Base-by-base conservation (phyloP, 2,888 invertebrate species). In the Phaedon cochleariae region DNA sequence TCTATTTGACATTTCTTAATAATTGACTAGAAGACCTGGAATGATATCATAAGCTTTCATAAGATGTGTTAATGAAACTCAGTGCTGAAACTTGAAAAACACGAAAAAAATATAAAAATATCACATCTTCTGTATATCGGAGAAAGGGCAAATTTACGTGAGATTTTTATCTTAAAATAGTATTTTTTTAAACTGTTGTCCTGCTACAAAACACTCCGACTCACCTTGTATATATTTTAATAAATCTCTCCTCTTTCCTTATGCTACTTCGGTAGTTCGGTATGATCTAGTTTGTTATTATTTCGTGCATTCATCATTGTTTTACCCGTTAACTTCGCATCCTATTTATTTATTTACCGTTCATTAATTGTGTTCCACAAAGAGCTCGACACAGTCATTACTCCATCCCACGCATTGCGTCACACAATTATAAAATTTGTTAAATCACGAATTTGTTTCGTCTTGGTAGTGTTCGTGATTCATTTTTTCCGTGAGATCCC, bases 281-380 rank as follows among this genome's bases (percentile, higher is more conserved):
- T n/a, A n/a, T n/a, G 41, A 7, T 12, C 41, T 41, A 41, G 3
- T 41, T 41, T 41, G 41, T 41, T 15, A 41, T 41, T 41, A 41
- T 41, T 41, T 41, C 41, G n/a, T 41, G 41, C 41, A 41, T 41
- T 41, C 41, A 41, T 41, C 41, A 41, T 41, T 41, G 41, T 41
- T 41, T 41, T 15, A 41, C n/a, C 41, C 41, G 41, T 41, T 41
- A 41, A 41, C n/a, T 15, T 41, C n/a, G 15, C 41, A 41, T 41
- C 41, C 41, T 41, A 12, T 41, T 41, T 41, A n/a, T 41, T 15
- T 41, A 41, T 41, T 41, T 41, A 41, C 41, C 41, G 41, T 41
- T 41, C 3, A 41, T 41, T 41, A 41, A 41, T 41, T 15, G 41
- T 15, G 41, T 41, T 15, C 12, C n/a, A 41, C 41, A 41, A 41